Conservation (phyloP, 2,113 vertebrate species). For the Patagioenas fasciata region DNA sequence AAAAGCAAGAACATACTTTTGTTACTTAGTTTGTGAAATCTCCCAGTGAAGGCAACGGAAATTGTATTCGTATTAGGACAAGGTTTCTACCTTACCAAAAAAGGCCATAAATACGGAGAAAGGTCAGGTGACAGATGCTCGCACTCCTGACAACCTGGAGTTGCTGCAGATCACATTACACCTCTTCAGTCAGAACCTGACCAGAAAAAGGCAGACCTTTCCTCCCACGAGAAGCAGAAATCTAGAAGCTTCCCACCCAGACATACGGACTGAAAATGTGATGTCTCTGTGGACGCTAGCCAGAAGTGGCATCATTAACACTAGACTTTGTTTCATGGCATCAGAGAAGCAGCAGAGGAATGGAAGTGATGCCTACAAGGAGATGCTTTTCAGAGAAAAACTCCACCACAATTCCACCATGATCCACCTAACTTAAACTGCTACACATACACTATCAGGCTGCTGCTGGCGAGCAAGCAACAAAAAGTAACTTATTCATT, state of each 20-base stretch:
- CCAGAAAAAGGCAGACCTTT: not conserved
- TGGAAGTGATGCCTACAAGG: accelerated
- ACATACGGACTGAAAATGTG: not conserved
- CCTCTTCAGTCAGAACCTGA: not conserved
- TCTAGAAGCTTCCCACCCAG: not conserved
- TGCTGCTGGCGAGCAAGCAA: not conserved
- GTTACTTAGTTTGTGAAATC: not conserved
- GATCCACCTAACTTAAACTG: not conserved
- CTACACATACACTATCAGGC: not conserved
- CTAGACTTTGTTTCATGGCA: not conserved
- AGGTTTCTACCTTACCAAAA: not conserved
- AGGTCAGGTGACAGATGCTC: not conserved
- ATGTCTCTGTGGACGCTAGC: not conserved
- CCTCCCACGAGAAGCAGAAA: not conserved
- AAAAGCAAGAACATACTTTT: not conserved
- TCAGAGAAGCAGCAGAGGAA: not conserved
- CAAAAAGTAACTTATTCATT: not conserved
- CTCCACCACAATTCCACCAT: not conserved
- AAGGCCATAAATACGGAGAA: not conserved
- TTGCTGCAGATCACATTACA: not conserved
- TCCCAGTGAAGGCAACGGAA: not conserved
- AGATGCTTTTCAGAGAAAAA: not conserved
- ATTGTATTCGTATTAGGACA: not conserved
- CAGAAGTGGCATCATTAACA: not conserved
- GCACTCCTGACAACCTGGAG: not conserved